Conservation (phyloP, 2,113 vertebrate genomes). For the Thinocorus orbignyianus region DNA sequence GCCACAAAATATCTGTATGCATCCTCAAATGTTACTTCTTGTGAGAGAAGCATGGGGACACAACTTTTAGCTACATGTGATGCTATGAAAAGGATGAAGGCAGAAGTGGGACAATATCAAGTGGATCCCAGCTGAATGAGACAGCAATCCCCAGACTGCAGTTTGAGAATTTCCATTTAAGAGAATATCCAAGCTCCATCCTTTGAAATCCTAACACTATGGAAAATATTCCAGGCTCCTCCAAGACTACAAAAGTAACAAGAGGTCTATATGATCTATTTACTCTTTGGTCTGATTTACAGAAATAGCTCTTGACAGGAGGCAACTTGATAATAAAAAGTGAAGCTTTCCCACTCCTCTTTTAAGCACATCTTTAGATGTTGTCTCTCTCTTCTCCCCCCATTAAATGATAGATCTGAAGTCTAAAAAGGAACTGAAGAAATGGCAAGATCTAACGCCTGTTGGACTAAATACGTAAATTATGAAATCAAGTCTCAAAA, state of each 20-base stretch:
- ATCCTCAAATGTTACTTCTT: not conserved
- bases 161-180: not conserved
- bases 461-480: slow-evolving; percentile 66
- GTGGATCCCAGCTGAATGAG: not conserved
- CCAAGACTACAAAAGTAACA: not conserved
- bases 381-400: slow-evolving; percentile 4
- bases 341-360: not conserved
- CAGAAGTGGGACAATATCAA: not conserved
- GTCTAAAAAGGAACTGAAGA: slow-evolving; percentile 44
- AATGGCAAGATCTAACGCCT: slow-evolving; percentile 61
- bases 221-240: not conserved
- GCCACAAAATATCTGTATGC: not conserved
- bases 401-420: slow-evolving; percentile 42
- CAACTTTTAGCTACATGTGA: not conserved
- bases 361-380: slow-evolving; percentile 35
- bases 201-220: not conserved
- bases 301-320: slow-evolving; percentile 24
- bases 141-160: not conserved
- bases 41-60: not conserved
- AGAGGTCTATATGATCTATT: slow-evolving; percentile 13
- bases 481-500: slow-evolving; percentile 67
- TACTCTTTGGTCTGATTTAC: slow-evolving; percentile 31
- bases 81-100: not conserved
- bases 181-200: not conserved
- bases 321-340: slow-evolving; percentile 37